phyloP scores from a whole-genome alignment of 2,797 vertebrate species.

The Fistularia commersonii region DNA sequence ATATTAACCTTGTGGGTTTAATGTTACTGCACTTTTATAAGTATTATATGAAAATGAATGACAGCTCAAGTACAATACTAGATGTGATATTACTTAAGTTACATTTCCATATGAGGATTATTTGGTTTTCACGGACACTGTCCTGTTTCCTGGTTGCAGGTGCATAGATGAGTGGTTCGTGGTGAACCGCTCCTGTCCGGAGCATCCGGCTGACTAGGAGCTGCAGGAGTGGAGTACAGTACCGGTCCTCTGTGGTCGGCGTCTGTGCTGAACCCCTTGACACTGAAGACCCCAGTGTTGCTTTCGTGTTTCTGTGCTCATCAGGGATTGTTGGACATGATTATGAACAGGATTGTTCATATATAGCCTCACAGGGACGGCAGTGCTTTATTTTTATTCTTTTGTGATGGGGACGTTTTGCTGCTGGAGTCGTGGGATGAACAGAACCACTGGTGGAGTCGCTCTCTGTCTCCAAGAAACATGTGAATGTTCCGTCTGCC shows the following conservation, averaged over 20 bases:
- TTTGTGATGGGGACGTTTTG: too few species aligned
- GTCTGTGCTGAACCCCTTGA: too few species aligned
- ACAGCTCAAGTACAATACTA: too few species aligned
- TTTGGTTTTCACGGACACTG: background rate
- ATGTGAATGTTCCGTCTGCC: slow-evolving; percentile 44
- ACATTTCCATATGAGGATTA: background rate
- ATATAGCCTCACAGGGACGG: slow-evolving; percentile 31
- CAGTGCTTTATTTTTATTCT: slow-evolving; percentile 20
- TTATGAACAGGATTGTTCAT: slow-evolving; percentile 29
- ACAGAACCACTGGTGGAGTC: slow-evolving; percentile 46
- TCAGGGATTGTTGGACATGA: slow-evolving; percentile 61
- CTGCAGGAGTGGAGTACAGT: slow-evolving; percentile 17
- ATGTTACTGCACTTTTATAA: too few species aligned
- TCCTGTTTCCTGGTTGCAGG: slow-evolving; percentile 60
- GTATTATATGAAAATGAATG: too few species aligned
- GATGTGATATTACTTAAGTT: too few species aligned
- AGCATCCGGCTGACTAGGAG: slow-evolving; percentile 90
- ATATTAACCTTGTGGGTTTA: too few species aligned
- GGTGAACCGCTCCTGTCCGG: slow-evolving; percentile 96
- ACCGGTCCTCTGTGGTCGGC: slow-evolving; percentile 43
- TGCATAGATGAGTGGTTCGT: slow-evolving; percentile 99
- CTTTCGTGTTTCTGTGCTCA: slow-evolving; percentile 28
- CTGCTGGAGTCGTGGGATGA: slow-evolving; percentile 17
- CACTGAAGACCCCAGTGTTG: slow-evolving; percentile 40
- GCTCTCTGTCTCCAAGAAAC: slow-evolving; percentile 27